Base-by-base conservation (phyloP, 2,113 vertebrate species). In the Mus pahari region DNA sequence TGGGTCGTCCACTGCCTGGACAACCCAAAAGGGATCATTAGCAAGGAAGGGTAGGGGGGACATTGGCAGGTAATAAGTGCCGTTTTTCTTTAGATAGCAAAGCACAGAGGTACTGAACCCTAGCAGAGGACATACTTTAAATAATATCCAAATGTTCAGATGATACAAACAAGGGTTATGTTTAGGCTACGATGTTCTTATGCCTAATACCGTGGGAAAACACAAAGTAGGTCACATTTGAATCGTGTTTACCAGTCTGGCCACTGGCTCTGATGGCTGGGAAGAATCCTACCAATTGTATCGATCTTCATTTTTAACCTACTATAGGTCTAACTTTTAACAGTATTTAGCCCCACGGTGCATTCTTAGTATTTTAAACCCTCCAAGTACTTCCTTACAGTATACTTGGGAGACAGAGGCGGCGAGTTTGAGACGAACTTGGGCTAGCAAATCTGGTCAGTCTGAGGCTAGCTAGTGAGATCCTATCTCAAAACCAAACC, bases 231-330 rank as follows among this genome's bases (percentile, higher is more conserved):
- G 78, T 26, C 81, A 62, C 45, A 17, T 28, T 66, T 90, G 60
- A 55, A 55, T 90, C 39, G 6, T 94, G 95, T 88, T 86, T 62
- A 91, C 36, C 42, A 82, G 19, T 71, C 7, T 73, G n/a, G 73
- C 17, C 17, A 22, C 55, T 88, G 62, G 31, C 70, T 79, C 3
- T 62, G 55, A 5, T 28, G 82, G 48, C 84, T 28, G 36, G 33
- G 26, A 81, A 64, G 48, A 33, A 33, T 75, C 70, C 62, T 81
- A 42, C 33, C 28, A 68, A 26, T 89, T 90, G 62, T 3, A 53
- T 53, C 60, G 42, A 50, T 89, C 60, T 92, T 77, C 19, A 28
- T 78, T 91, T 96, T 82, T 91, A 60, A 64, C 42, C 17, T 66
- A 73, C 31, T 83, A 45, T 1, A 7, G 45, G 78, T 89, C 26